These are phyloP conservation scores for Cantharis flavilabris DNA, from an alignment of 2,888 invertebrate species.

Conservation along the genomic window DNA sequence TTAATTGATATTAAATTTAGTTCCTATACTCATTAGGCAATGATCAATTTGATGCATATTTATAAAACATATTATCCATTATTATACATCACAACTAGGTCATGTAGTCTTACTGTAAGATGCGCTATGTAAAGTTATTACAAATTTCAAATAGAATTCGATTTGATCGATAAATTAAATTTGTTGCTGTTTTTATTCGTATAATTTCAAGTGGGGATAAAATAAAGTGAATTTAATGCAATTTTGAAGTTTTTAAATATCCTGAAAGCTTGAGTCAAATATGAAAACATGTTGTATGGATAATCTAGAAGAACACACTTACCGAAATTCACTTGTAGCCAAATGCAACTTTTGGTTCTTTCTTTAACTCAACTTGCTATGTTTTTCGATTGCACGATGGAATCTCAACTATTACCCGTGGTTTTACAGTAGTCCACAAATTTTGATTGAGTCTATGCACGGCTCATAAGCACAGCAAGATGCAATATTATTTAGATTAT, in stretches of 20 bases:
- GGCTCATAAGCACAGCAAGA: too few relatives aligned
- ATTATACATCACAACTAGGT: slow-evolving; percentile 24
- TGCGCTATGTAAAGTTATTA: slow-evolving; percentile 49
- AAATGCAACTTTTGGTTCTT: too few relatives aligned
- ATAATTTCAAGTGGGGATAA: background rate
- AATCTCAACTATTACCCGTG: too few relatives aligned
- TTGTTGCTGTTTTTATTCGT: background rate
- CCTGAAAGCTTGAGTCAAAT: too few relatives aligned
- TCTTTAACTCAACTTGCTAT: too few relatives aligned
- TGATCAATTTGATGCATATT: slow-evolving; percentile 22
- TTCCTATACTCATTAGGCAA: slow-evolving; percentile 27
- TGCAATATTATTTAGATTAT: too few relatives aligned
- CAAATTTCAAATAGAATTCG: background rate
- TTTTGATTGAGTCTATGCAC: too few relatives aligned
- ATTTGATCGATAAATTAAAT: background rate
- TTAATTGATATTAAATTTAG: slow-evolving; percentile 17
- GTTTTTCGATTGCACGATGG: too few relatives aligned
- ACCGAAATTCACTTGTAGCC: too few relatives aligned
- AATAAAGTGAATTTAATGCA: background rate
- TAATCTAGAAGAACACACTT: too few relatives aligned
- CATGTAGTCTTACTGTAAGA: slow-evolving; percentile 42
- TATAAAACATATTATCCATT: slow-evolving; percentile 31
- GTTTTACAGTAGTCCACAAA: too few relatives aligned
- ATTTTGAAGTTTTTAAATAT: background rate
- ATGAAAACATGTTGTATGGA: too few relatives aligned